Conservation (phyloP, 53 echinoderm and acorn worm genomes). For the Antedon mediterranea region DNA sequence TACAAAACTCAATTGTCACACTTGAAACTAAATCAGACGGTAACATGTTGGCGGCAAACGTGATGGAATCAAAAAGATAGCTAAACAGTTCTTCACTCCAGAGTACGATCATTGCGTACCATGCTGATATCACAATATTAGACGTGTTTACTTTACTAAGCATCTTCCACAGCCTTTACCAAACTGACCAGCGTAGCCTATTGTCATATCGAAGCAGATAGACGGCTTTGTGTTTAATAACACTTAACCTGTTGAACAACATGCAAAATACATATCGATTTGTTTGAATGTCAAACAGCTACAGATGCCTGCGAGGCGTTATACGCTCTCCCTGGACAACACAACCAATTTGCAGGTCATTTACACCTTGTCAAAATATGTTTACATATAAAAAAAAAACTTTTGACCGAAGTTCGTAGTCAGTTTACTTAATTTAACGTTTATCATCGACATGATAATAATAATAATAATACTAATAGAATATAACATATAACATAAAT, state of each 20-base stretch:
- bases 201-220: neutral
- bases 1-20: no score
- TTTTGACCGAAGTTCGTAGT: no score
- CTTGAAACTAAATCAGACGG: no score
- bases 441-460: no score
- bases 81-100: no score
- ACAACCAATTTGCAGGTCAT: neutral
- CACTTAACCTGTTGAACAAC: neutral
- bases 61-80: no score
- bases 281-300: neutral
- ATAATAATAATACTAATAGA: no score
- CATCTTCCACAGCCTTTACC: neutral
- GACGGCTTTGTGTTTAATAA: neutral
- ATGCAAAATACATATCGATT: neutral
- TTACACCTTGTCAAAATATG: neutral
- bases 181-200: neutral
- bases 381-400: neutral
- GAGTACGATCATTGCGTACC: no score
- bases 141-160: neutral
- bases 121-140: neutral
- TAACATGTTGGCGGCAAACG: no score
- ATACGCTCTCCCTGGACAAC: neutral
- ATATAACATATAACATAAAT: no score
- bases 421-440: no score
- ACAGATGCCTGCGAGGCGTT: neutral